Evolutionary conservation across 2,888 invertebrate species (phyloP).

Genomic region (Chrysolina americana): DNA sequence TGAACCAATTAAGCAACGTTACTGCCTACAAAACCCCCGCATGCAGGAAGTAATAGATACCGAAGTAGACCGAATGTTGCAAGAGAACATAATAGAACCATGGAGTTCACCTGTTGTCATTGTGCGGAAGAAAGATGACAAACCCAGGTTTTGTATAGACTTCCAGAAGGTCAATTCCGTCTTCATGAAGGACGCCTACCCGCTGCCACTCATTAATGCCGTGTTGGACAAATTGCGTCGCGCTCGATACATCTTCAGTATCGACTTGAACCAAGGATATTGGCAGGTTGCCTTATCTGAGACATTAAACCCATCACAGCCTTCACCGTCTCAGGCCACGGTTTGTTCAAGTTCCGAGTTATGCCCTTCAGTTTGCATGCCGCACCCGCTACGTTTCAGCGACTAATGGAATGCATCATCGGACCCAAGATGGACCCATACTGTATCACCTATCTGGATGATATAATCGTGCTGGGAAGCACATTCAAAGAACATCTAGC

Average conservation of each 20-base stretch:
- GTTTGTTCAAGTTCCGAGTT: slow-evolving; percentile 55
- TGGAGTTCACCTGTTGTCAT: no score
- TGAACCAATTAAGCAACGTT: no score
- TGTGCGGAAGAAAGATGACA: no score
- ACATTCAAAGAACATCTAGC: background rate
- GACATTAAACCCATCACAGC: background rate
- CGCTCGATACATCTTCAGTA: slow-evolving; percentile 48
- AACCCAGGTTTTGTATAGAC: background rate
- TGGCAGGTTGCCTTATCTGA: slow-evolving; percentile 51
- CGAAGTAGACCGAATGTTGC: no score
- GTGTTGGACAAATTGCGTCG: slow-evolving; percentile 52
- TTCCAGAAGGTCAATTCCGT: background rate
- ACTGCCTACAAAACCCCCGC: no score
- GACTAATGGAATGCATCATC: background rate
- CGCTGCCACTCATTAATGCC: slow-evolving; percentile 54
- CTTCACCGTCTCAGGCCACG: background rate
- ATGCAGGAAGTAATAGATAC: no score
- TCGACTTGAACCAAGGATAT: slow-evolving; percentile 52
- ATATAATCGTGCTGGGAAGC: background rate
- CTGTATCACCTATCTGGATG: background rate
- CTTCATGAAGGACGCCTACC: slow-evolving; percentile 49
- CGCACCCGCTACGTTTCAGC: slow-evolving; percentile 46
- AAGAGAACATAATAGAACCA: no score
- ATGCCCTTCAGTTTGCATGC: no score
- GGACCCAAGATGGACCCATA: background rate